Evolutionary conservation across 2,113 vertebrate genomes (phyloP).

Genomic region (Hipposideros armiger): DNA sequence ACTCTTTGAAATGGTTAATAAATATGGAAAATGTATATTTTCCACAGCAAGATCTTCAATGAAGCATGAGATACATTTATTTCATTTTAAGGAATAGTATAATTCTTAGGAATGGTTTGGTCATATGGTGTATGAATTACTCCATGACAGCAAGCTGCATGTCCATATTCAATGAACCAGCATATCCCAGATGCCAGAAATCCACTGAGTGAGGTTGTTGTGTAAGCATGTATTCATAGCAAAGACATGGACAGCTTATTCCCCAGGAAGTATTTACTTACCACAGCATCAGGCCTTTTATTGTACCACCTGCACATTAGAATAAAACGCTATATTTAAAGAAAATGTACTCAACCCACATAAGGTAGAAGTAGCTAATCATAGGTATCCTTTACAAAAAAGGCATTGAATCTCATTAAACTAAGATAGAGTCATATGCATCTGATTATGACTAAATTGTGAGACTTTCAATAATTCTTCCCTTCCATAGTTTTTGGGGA

Average conservation of each 20-base stretch:
- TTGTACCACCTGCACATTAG: neutral
- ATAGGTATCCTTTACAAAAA: neutral
- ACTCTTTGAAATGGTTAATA: constrained; percentile 10
- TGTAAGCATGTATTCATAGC: neutral
- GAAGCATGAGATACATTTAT: neutral
- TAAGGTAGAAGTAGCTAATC: neutral
- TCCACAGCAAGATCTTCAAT: neutral
- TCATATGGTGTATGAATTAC: neutral
- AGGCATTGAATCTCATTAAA: neutral
- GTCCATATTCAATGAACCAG: neutral
- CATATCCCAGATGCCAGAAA: neutral
- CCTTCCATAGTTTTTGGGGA: neutral
- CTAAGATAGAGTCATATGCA: neutral
- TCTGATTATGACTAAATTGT: neutral
- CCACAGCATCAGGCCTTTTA: neutral
- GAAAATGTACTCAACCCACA: neutral
- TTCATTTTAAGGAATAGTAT: neutral
- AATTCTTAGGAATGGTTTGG: neutral
- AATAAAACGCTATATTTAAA: neutral
- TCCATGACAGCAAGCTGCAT: neutral
- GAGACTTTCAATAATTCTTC: neutral
- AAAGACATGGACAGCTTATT: neutral
- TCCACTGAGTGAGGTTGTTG: neutral
- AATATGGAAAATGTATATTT: constrained; percentile 4
- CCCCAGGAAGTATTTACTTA: constrained; percentile 41